A percentile compares a stretch with the other conserved stretches of the same genome.
phyloP scores from a whole-genome alignment of 2,888 invertebrate species.

The Baronia brevicornis region DNA sequence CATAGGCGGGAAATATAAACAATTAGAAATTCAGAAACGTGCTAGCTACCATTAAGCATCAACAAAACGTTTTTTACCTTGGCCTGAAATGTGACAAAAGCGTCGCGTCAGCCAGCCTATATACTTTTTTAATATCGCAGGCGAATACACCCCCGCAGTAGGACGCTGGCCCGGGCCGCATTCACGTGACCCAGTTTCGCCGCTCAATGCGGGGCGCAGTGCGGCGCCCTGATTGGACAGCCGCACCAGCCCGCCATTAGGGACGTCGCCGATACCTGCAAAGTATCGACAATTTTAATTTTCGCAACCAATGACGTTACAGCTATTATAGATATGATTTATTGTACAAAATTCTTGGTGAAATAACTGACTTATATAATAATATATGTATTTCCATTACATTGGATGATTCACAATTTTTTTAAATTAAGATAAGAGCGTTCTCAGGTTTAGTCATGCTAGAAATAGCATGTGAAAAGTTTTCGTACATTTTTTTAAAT shows the following conservation, averaged over 20 bases:
- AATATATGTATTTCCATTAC: no score
- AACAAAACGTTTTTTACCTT: conserved; percentile 13
- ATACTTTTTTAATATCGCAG: conserved; percentile 1
- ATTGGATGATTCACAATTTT: no score
- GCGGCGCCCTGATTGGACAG: conserved; percentile 36
- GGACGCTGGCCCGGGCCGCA: conserved; percentile 22
- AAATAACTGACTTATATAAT: no score
- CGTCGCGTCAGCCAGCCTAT: conserved; percentile 10
- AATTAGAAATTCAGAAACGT: neutral
- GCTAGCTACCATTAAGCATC: conserved; percentile 9
- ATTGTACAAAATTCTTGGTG: no score
- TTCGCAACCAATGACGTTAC: no score
- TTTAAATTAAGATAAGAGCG: no score
- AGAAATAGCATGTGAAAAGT: no score
- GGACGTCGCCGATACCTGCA: neutral
- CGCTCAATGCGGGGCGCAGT: conserved; percentile 30
- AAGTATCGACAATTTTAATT: neutral
- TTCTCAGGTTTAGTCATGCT: no score
- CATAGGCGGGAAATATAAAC: neutral
- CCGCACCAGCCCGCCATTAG: conserved; percentile 5
- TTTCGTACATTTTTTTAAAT: no score
- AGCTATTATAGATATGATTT: no score
- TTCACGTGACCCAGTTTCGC: conserved; percentile 33
- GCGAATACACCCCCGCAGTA: conserved; percentile 11
- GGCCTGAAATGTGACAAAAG: conserved; percentile 13